Evolutionary conservation across 2,888 invertebrate species (phyloP).

Genomic region (Athalia cordata): DNA sequence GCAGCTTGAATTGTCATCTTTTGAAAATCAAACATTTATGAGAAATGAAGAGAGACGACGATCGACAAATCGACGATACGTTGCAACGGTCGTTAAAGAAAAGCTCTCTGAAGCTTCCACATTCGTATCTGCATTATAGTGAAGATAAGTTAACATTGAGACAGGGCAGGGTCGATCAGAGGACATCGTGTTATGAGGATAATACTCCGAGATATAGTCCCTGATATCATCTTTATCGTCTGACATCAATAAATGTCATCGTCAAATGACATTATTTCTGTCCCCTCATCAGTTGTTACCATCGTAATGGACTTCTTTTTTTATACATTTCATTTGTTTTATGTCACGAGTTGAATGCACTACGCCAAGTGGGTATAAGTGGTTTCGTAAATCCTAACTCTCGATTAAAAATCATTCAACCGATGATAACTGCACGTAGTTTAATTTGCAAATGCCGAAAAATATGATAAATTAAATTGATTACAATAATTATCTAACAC

Average conservation of each 20-base stretch:
- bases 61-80: neutral
- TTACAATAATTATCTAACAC: too few species aligned
- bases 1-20: conserved; percentile 3
- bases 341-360: too few species aligned
- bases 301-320: neutral
- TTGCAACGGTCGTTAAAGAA: neutral
- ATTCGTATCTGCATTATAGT: neutral
- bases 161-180: conserved; percentile 63
- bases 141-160: conserved; percentile 67
- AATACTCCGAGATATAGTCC: conserved; percentile 50
- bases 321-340: neutral
- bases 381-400: neutral
- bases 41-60: neutral
- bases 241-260: conserved; percentile 55
- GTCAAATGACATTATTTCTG: neutral
- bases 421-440: too few species aligned
- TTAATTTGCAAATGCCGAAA: too few species aligned
- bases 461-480: too few species aligned
- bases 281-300: neutral
- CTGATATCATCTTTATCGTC: conserved; percentile 61
- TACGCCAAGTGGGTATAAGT: neutral
- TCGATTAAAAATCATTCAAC: too few species aligned
- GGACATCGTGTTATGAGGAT: conserved; percentile 54
- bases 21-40: neutral
- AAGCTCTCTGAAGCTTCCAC: neutral